Conservation (phyloP, 2,888 invertebrate genomes). For the Clunio marinus region DNA sequence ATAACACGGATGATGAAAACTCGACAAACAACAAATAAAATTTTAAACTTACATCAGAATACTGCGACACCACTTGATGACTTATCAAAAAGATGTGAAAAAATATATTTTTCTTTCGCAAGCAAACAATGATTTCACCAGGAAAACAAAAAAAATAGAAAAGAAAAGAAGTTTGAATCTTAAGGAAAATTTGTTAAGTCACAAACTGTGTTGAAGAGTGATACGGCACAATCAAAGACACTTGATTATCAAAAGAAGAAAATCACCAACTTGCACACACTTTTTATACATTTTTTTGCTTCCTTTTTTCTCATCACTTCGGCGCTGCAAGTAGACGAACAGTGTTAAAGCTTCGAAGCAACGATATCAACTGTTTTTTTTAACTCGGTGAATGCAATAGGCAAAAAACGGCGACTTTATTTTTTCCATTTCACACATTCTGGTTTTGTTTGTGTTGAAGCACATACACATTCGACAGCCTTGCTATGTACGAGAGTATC, state of each 20-base stretch:
- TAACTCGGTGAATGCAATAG: constrained; percentile 1
- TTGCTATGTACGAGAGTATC: too few species aligned
- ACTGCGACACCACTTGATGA: too few species aligned
- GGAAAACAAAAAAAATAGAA: too few species aligned
- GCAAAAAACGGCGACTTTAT: constrained; percentile 21
- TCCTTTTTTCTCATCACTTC: background rate
- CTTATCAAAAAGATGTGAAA: too few species aligned
- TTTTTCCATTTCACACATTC: background rate
- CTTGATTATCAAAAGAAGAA: background rate
- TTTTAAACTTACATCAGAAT: too few species aligned
- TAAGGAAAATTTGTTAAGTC: background rate
- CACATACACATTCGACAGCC: background rate
- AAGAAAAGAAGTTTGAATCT: too few species aligned
- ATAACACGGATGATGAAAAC: too few species aligned
- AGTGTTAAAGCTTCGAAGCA: constrained; percentile 26
- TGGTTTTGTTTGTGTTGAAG: background rate
- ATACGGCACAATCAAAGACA: background rate
- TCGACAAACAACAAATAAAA: too few species aligned
- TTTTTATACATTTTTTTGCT: background rate
- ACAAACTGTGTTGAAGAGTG: background rate
- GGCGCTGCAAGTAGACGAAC: too few species aligned
- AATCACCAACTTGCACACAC: too few species aligned
- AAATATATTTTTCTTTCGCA: too few species aligned
- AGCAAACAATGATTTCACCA: too few species aligned
- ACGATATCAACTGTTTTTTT: constrained; percentile 32